phyloP scores from a whole-genome alignment of 2,888 invertebrate species.

The Mesorhabditis spiculigera region DNA sequence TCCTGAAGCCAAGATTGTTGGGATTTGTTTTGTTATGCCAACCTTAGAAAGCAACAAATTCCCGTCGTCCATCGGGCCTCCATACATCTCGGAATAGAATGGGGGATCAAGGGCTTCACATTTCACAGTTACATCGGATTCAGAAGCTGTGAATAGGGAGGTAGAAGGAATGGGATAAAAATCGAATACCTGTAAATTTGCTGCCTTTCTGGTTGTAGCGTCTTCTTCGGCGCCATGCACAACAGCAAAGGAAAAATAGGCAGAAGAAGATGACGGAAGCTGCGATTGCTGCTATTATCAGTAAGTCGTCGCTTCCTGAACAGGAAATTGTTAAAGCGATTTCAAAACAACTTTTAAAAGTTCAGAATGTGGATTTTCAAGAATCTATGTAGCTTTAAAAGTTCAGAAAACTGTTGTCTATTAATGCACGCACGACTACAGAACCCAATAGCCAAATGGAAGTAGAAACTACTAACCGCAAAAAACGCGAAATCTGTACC shows the following conservation, averaged over 20 bases:
- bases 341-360: too few species aligned
- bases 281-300: slow-evolving; percentile 7
- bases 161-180: not conserved
- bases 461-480: too few species aligned
- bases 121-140: slow-evolving; percentile 55
- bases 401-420: too few species aligned
- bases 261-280: slow-evolving; percentile 18
- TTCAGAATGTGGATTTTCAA: too few species aligned
- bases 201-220: slow-evolving; percentile 18
- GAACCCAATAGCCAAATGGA: too few species aligned
- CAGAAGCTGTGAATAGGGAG: slow-evolving; percentile 35
- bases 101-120: slow-evolving; percentile 54
- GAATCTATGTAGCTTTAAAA: too few species aligned
- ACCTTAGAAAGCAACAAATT: slow-evolving; percentile 42
- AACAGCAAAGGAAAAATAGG: slow-evolving; percentile 28
- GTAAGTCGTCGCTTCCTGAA: slow-evolving; percentile 1
- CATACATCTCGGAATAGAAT: slow-evolving; percentile 53
- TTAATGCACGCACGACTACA: too few species aligned
- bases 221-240: slow-evolving; percentile 23
- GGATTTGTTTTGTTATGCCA: not conserved
- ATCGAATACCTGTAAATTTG: not conserved
- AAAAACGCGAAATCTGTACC: too few species aligned
- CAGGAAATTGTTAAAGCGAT: not conserved
- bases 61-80: slow-evolving; percentile 37
- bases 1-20: slow-evolving; percentile 36